phyloP scores from a whole-genome alignment of 1,140 invertebrate genomes.

The Scaptomyza hsui region DNA sequence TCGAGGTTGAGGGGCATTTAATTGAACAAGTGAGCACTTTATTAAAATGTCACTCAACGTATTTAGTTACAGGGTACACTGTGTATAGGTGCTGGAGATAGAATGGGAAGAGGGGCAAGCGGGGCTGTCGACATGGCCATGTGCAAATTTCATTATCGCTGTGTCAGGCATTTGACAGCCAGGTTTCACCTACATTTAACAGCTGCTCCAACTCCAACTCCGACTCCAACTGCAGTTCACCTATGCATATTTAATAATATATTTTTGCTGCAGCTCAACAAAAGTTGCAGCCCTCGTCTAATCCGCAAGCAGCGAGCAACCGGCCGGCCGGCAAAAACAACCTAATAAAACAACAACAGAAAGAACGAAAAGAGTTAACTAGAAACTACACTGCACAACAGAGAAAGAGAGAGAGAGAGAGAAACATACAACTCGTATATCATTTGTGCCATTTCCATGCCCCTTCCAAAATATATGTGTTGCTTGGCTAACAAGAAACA shows the following conservation, averaged over 20 bases:
- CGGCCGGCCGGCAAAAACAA: slow-evolving; percentile 27
- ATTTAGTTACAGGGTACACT: slow-evolving; percentile 33
- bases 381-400: slow-evolving; percentile 30
- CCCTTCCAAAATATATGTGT: slow-evolving; percentile 2
- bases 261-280: slow-evolving; percentile 49
- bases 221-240: slow-evolving; percentile 48
- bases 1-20: slow-evolving; percentile 57
- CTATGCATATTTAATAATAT: slow-evolving; percentile 71
- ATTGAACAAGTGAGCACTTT: slow-evolving; percentile 81
- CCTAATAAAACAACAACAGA: slow-evolving; percentile 7
- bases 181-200: slow-evolving; percentile 74
- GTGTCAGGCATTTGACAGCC: slow-evolving; percentile 74
- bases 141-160: slow-evolving; percentile 76
- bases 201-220: slow-evolving; percentile 27
- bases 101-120: background rate
- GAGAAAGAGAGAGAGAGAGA: background rate
- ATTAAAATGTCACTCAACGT: slow-evolving; percentile 81
- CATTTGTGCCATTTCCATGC: slow-evolving; percentile 52
- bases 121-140: slow-evolving; percentile 48
- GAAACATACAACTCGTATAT: slow-evolving; percentile 64
- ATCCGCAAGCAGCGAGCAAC: slow-evolving; percentile 17
- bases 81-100: background rate
- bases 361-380: slow-evolving; percentile 38
- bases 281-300: slow-evolving; percentile 18
- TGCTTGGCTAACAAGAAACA: slow-evolving; percentile 70